A percentile compares a stretch with the other conserved stretches of the same genome.
Evolutionary conservation across 2,797 vertebrate species (phyloP).

Genomic region (Lacerta bilineata): DNA sequence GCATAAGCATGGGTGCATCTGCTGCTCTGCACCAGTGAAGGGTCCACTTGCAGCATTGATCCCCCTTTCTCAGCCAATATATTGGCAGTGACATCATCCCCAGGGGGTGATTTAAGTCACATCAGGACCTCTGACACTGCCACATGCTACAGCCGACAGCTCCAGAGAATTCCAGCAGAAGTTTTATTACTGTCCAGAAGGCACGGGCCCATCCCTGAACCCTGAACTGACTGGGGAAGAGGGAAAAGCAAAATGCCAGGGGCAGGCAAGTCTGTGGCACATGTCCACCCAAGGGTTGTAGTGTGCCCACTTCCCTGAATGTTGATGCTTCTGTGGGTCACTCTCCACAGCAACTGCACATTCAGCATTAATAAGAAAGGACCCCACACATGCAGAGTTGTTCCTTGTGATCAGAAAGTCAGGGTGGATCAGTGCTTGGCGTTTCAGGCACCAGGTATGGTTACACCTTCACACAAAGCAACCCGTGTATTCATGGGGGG

Average conservation of each 20-base stretch:
- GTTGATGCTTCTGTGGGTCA: no score
- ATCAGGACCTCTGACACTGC: not conserved
- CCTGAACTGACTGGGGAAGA: not conserved
- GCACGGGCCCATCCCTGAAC: no score
- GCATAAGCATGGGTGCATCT: no score
- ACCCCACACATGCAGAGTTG: not conserved
- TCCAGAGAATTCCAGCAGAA: not conserved
- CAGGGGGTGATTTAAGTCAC: not conserved
- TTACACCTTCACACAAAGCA: not conserved
- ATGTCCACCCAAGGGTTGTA: not conserved
- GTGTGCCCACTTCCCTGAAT: no score
- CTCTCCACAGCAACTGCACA: no score
- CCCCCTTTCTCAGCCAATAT: not conserved
- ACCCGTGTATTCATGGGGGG: no score
- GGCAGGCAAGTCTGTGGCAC: not conserved
- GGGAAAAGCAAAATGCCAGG: not conserved
- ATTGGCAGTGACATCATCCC: not conserved
- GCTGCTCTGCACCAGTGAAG: no score
- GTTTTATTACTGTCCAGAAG: no score
- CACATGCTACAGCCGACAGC: not conserved
- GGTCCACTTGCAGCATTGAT: no score
- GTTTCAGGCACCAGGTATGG: not conserved
- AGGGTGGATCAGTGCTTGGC: not conserved
- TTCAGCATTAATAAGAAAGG: no score
- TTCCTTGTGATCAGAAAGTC: not conserved